Percentiles rank a stretch among this genome's conserved stretches.
Evolutionary conservation across 2,113 vertebrate genomes (phyloP).

Genomic region (Salvelinus namaycush): DNA sequence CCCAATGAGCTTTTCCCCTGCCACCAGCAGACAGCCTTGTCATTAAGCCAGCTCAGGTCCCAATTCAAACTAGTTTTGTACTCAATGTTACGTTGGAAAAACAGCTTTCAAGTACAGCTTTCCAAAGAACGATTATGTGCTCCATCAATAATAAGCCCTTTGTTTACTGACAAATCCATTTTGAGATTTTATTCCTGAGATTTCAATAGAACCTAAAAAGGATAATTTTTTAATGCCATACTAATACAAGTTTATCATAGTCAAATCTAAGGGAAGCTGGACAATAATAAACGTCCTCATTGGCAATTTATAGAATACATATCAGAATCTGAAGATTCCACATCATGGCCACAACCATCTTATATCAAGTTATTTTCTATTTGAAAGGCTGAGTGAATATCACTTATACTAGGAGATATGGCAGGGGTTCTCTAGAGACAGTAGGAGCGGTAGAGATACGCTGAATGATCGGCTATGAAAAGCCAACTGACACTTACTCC

Average conservation of each 20-base stretch:
- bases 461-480: too few species aligned
- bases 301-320: slow-evolving; percentile 79
- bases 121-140: slow-evolving; percentile 73
- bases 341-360: slow-evolving; percentile 45
- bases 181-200: slow-evolving; percentile 61
- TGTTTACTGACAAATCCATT: slow-evolving; percentile 68
- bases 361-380: slow-evolving; percentile 44
- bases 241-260: slow-evolving; percentile 73
- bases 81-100: slow-evolving; percentile 66
- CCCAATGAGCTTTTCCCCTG: slow-evolving; percentile 61
- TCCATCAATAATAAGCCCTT: slow-evolving; percentile 70
- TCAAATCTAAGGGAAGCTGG: slow-evolving; percentile 74
- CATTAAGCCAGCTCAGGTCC: slow-evolving; percentile 71
- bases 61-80: slow-evolving; percentile 71
- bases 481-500: too few species aligned
- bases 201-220: slow-evolving; percentile 71
- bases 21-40: slow-evolving; percentile 60
- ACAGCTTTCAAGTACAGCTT: slow-evolving; percentile 71
- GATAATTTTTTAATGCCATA: slow-evolving; percentile 65
- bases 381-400: slow-evolving; percentile 56
- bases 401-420: slow-evolving; percentile 5
- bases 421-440: too few species aligned
- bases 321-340: slow-evolving; percentile 75
- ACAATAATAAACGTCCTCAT: slow-evolving; percentile 89
- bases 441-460: too few species aligned